phyloP scores from a whole-genome alignment of 64 coral and sea anemone genomes.

The Actinia tenebrosa region DNA sequence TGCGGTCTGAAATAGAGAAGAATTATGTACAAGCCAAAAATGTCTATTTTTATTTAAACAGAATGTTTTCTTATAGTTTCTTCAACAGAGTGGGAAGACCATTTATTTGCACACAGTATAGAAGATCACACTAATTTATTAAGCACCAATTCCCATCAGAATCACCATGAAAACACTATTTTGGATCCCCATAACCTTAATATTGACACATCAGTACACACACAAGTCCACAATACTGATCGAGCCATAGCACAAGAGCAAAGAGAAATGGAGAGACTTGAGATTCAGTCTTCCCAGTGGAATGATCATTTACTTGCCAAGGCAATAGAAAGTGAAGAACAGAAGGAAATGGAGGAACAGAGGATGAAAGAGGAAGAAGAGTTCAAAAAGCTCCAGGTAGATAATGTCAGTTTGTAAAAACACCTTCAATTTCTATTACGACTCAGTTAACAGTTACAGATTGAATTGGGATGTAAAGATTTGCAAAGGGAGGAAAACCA shows the following conservation, averaged over 20 bases:
- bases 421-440: too few species aligned
- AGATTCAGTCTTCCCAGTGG: constrained; percentile 71
- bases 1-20: too few species aligned
- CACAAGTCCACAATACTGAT: background rate
- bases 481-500: too few species aligned
- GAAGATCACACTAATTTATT: constrained; percentile 42
- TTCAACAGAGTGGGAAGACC: constrained; percentile 78
- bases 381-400: constrained; percentile 90
- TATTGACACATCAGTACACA: background rate
- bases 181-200: background rate
- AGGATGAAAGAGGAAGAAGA: constrained; percentile 75
- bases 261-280: constrained; percentile 69
- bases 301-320: constrained; percentile 84
- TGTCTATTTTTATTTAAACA: too few species aligned
- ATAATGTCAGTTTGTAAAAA: background rate
- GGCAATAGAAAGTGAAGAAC: constrained; percentile 72
- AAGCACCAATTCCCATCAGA: background rate
- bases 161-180: background rate
- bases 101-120: constrained; percentile 70
- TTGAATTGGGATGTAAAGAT: too few species aligned
- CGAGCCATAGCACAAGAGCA: background rate
- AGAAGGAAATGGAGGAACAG: constrained; percentile 70
- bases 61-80: constrained; percentile 34
- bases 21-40: too few species aligned
- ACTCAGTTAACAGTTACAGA: too few species aligned